These are phyloP conservation scores for Bugulina stolonifera DNA, from an alignment of 2,888 invertebrate genomes.

Conservation along the genomic window DNA sequence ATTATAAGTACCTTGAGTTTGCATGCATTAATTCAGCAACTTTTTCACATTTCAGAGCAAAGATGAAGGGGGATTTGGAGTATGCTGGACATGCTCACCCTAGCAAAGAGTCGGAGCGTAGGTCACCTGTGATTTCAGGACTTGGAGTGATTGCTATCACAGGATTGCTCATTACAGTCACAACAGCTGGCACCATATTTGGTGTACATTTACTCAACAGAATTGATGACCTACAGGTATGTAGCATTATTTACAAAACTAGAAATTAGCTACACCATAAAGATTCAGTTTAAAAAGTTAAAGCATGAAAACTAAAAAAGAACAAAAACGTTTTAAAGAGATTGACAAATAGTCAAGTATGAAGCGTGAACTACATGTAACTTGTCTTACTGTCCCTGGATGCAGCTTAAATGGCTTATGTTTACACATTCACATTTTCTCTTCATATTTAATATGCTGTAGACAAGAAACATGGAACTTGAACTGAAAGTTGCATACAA, in stretches of 20 bases:
- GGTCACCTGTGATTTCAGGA: conserved; percentile 20
- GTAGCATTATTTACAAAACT: neutral
- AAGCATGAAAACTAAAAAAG: no score
- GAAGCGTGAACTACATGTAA: no score
- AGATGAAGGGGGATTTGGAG: conserved; percentile 23
- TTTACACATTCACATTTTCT: no score
- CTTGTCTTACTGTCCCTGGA: no score
- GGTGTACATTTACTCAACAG: conserved; percentile 21
- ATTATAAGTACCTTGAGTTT: no score
- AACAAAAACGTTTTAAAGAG: no score
- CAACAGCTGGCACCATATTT: conserved; percentile 13
- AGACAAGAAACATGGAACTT: neutral
- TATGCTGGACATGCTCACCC: conserved; percentile 19
- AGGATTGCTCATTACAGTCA: conserved; percentile 7
- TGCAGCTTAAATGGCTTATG: no score
- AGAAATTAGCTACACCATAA: no score
- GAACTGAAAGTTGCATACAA: neutral
- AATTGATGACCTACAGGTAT: conserved; percentile 20
- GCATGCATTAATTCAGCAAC: no score
- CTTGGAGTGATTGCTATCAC: conserved; percentile 9
- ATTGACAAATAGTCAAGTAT: no score
- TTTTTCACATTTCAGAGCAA: neutral
- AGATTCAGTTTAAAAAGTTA: no score
- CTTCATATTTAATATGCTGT: neutral
- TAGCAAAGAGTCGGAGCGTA: neutral